These are phyloP conservation scores for Oncorhynchus nerka DNA, from an alignment of 2,113 vertebrate genomes.

Conservation along the genomic window DNA sequence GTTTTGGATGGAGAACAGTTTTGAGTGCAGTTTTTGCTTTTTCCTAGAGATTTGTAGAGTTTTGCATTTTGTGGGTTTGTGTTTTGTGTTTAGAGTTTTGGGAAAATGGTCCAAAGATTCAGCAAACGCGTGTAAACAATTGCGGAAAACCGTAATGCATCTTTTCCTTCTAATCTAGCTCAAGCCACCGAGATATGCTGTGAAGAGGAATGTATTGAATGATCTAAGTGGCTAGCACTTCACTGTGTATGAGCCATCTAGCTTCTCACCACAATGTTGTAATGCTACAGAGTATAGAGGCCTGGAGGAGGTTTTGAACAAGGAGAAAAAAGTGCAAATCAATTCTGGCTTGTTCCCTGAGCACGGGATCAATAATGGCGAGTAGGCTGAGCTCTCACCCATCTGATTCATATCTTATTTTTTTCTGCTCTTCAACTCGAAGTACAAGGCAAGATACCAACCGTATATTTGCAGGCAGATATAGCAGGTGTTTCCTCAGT, in stretches of 20 bases:
- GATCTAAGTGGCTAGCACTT: slow-evolving; percentile 62
- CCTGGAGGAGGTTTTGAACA: slow-evolving; percentile 69
- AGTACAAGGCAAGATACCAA: slow-evolving; percentile 25
- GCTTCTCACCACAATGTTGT: slow-evolving; percentile 37
- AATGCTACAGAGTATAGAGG: slow-evolving; percentile 54
- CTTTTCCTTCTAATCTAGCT: slow-evolving; percentile 52
- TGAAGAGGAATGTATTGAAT: slow-evolving; percentile 55
- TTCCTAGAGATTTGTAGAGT: too few species aligned
- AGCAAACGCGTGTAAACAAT: too few species aligned
- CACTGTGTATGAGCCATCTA: slow-evolving; percentile 46
- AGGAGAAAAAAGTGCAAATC: slow-evolving; percentile 56
- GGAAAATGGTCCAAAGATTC: too few species aligned
- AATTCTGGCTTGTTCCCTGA: slow-evolving; percentile 69
- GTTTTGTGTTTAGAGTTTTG: too few species aligned
- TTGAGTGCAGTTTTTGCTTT: too few species aligned
- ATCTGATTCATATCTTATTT: slow-evolving; percentile 70
- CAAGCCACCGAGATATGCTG: slow-evolving; percentile 41
- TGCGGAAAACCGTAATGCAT: slow-evolving; percentile 30
- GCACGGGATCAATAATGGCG: slow-evolving; percentile 68
- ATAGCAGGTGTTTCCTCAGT: slow-evolving; percentile 34
- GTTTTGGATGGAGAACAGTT: too few species aligned
- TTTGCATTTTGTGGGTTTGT: too few species aligned
- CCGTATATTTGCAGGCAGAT: slow-evolving; percentile 19
- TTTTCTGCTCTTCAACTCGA: slow-evolving; percentile 28
- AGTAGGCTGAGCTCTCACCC: slow-evolving; percentile 64